These are phyloP conservation scores for Ctenoplectra terminalis DNA, from an alignment of 1,140 invertebrate species.

Conservation along the genomic window DNA sequence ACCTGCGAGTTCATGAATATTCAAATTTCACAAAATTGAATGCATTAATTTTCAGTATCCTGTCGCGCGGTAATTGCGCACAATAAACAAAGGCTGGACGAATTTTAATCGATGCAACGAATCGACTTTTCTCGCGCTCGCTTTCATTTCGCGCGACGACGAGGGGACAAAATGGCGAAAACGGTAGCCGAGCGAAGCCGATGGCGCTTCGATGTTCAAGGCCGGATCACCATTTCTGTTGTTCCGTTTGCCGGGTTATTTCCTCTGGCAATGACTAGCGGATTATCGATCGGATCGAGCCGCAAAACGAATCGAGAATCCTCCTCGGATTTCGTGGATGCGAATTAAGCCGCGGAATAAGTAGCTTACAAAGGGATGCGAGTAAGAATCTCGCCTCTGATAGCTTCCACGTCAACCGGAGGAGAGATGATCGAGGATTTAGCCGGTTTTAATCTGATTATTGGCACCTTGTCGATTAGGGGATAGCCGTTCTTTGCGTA, in stretches of 20 bases:
- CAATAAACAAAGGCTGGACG: neutral
- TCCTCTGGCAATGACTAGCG: neutral
- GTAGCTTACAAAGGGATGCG: slow-evolving; percentile 11
- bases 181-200: no score
- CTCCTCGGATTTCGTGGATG: slow-evolving; percentile 29
- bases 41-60: neutral
- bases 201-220: neutral
- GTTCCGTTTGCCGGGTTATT: neutral
- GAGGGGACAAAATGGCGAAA: neutral
- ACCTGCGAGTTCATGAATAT: slow-evolving; percentile 7
- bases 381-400: neutral
- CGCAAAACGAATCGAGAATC: slow-evolving; percentile 6
- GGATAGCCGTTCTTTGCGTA: neutral
- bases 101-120: slow-evolving; percentile 9
- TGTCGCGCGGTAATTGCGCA: neutral
- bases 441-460: slow-evolving; percentile 43
- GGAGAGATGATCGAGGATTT: neutral
- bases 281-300: neutral
- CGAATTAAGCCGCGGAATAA: slow-evolving; percentile 37
- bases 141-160: neutral
- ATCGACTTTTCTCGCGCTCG: neutral
- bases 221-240: neutral
- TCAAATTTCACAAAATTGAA: neutral
- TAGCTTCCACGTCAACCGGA: neutral
- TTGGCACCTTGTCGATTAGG: neutral